phyloP scores from a whole-genome alignment of 1,140 invertebrate genomes.

The Drosophila miranda region DNA sequence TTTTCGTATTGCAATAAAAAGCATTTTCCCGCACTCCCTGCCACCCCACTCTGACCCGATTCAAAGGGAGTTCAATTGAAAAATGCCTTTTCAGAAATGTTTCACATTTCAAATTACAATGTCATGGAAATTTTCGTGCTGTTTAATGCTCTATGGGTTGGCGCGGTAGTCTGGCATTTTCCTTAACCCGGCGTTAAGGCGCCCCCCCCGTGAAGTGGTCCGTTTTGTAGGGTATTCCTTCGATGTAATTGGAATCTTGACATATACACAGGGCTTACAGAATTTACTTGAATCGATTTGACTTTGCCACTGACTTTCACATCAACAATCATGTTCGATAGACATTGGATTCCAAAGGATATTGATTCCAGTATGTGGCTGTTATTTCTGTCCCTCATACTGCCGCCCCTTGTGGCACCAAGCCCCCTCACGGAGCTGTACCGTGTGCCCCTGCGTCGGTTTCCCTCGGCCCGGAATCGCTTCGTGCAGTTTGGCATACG shows the following conservation, averaged over 20 bases:
- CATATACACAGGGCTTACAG: constrained; percentile 20
- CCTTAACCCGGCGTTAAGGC: too few species aligned
- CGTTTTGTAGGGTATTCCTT: too few species aligned
- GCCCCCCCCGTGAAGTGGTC: too few species aligned
- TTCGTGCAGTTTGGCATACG: constrained; percentile 67
- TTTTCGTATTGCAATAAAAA: constrained; percentile 36
- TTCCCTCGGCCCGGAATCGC: constrained; percentile 60
- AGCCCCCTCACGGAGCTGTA: constrained; percentile 15
- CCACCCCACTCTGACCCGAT: too few species aligned
- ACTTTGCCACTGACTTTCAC: constrained; percentile 24
- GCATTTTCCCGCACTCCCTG: too few species aligned
- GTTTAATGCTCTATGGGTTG: constrained; percentile 2
- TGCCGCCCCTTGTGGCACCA: constrained; percentile 10
- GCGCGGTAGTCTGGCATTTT: neutral
- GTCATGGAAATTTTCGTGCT: constrained; percentile 47
- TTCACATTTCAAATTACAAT: constrained; percentile 72
- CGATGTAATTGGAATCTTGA: constrained; percentile 12
- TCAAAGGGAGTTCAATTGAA: constrained; percentile 20
- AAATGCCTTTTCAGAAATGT: constrained; percentile 30
- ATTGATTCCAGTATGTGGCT: constrained; percentile 49
- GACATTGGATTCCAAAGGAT: neutral
- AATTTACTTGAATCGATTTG: neutral
- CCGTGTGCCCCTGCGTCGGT: constrained; percentile 55
- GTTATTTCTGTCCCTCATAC: constrained; percentile 4
- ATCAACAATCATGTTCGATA: constrained; percentile 4